These are phyloP conservation scores for Pollenia labialis DNA, from an alignment of 2,888 invertebrate genomes.

Conservation along the genomic window DNA sequence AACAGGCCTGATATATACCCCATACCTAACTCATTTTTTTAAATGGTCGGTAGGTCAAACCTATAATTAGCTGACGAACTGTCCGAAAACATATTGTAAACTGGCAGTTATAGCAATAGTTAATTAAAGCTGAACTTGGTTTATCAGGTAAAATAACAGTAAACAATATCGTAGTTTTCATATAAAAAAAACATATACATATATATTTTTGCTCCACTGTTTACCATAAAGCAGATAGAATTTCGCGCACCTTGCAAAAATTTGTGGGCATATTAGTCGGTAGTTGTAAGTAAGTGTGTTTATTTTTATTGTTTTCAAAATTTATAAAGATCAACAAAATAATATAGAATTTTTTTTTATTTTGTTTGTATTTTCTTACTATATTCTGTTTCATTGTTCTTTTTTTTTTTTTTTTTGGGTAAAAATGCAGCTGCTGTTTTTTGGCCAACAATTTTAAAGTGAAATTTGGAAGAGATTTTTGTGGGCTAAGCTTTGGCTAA, in stretches of 20 bases:
- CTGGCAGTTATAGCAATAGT: no score
- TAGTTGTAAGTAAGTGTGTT: neutral
- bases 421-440: conserved; percentile 64
- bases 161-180: no score
- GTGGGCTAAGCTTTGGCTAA: conserved; percentile 14
- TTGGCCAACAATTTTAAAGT: conserved; percentile 52
- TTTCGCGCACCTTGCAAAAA: conserved; percentile 70
- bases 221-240: conserved; percentile 29
- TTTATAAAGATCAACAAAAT: conserved; percentile 53
- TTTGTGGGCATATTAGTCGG: neutral
- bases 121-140: no score
- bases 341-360: conserved; percentile 36
- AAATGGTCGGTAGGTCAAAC: no score
- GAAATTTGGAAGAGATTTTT: conserved; percentile 58
- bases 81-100: no score
- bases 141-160: no score
- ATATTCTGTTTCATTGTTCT: conserved; percentile 4
- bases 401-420: neutral
- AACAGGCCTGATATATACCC: no score
- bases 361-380: conserved; percentile 24
- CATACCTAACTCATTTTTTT: no score
- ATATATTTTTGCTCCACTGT: conserved; percentile 5
- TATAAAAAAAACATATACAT: no score
- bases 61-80: no score
- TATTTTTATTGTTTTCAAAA: conserved; percentile 49